phyloP scores from a whole-genome alignment of 2,888 invertebrate species.

The Drosophila mercatorum region DNA sequence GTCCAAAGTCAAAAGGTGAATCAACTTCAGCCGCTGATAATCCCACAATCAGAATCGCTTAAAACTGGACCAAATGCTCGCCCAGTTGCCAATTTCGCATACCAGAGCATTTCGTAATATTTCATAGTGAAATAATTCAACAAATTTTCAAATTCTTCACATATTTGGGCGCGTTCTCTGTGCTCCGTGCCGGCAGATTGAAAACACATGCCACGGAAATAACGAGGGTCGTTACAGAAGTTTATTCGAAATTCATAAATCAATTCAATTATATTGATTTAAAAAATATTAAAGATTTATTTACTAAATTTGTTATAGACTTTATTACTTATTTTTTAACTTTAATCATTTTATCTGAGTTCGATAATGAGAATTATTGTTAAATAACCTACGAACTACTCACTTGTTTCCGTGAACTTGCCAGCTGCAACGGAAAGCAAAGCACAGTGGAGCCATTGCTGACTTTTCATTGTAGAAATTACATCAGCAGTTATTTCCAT shows the following conservation, averaged over 20 bases:
- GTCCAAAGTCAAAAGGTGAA: conserved; percentile 78
- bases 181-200: conserved; percentile 30
- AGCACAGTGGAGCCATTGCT: neutral
- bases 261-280: neutral
- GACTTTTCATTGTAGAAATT: neutral
- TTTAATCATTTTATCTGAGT: too few species aligned
- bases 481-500: neutral
- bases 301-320: too few species aligned
- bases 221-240: conserved; percentile 12
- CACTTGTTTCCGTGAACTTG: neutral
- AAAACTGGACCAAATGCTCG: conserved; percentile 54
- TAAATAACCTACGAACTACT: neutral
- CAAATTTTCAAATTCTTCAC: conserved; percentile 43
- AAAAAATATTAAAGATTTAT: too few species aligned
- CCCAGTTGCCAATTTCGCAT: conserved; percentile 18
- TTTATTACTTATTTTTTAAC: too few species aligned
- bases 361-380: too few species aligned
- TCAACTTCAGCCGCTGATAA: conserved; percentile 67
- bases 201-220: conserved; percentile 35
- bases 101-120: conserved; percentile 28
- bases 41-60: conserved; percentile 31
- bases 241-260: neutral
- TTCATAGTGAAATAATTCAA: conserved; percentile 29
- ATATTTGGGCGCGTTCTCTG: conserved; percentile 26
- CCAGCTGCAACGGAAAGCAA: neutral